These are phyloP conservation scores for Drosophila ficusphila DNA, from an alignment of 1,140 invertebrate species.

Conservation along the genomic window DNA sequence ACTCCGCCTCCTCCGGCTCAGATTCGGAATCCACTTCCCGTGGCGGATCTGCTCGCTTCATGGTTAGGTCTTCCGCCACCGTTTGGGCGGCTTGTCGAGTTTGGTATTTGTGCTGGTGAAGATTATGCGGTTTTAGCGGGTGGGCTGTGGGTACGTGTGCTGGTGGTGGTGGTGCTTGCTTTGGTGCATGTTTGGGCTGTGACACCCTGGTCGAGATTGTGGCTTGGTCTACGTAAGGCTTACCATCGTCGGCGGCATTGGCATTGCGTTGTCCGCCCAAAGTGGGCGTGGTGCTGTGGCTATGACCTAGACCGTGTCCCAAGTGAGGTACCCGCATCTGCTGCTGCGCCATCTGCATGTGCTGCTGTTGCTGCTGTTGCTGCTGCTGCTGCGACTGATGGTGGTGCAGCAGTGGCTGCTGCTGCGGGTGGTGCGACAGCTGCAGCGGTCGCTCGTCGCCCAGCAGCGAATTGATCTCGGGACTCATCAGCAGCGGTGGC, in stretches of 20 bases:
- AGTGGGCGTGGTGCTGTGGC: conserved; percentile 65
- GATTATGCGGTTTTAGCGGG: conserved; percentile 23
- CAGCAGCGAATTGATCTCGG: conserved; percentile 83
- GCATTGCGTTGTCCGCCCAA: conserved; percentile 45
- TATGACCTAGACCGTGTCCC: conserved; percentile 23
- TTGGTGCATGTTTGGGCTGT: conserved; percentile 6
- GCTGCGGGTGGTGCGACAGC: conserved; percentile 49
- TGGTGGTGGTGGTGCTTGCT: conserved; percentile 42
- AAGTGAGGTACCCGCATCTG: conserved; percentile 51
- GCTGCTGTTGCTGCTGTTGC: conserved; percentile 22
- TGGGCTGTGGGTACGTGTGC: conserved; percentile 55
- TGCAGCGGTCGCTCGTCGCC: conserved; percentile 72
- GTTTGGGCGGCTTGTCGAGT: conserved; percentile 50
- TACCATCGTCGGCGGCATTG: conserved; percentile 70
- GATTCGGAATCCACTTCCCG: not conserved
- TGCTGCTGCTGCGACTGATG: conserved; percentile 34
- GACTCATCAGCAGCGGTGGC: conserved; percentile 80
- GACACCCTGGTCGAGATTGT: conserved; percentile 8
- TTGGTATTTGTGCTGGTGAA: conserved; percentile 47
- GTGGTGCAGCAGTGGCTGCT: conserved; percentile 30
- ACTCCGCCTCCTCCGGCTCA: not conserved
- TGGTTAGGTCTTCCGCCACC: conserved; percentile 63
- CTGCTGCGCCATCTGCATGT: conserved; percentile 7
- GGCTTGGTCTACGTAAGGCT: conserved; percentile 60
- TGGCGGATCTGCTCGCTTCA: conserved; percentile 26